Evolutionary conservation across 2,888 invertebrate species (phyloP).

Genomic region (Homarus gammarus): DNA sequence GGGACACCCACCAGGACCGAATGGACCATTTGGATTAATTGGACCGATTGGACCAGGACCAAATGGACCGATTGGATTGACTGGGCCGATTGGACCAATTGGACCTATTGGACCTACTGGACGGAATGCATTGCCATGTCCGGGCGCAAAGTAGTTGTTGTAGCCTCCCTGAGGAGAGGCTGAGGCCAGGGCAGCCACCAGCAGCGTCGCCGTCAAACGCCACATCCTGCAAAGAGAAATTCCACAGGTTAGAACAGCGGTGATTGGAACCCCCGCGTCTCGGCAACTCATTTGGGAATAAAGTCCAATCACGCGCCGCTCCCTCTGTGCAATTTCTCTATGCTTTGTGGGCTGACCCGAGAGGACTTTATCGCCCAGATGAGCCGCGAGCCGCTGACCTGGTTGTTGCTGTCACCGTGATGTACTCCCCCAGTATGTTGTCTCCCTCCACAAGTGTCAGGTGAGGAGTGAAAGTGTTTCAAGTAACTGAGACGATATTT

Average conservation of each 20-base stretch:
- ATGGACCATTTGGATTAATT: background rate
- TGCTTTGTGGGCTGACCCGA: slow-evolving; percentile 66
- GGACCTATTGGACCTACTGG: background rate
- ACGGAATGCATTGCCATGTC: background rate
- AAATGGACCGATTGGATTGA: background rate
- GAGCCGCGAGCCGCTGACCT: slow-evolving; percentile 51
- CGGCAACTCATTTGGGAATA: slow-evolving; percentile 71
- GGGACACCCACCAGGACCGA: slow-evolving; percentile 22
- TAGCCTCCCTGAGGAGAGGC: slow-evolving; percentile 47
- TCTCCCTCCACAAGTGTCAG: background rate
- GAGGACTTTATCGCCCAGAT: slow-evolving; percentile 74
- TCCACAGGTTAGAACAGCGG: slow-evolving; percentile 72
- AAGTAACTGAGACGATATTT: background rate
- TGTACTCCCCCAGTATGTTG: no score
- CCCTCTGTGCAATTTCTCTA: slow-evolving; percentile 68
- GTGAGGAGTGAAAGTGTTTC: background rate
- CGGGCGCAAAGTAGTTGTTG: slow-evolving; percentile 23
- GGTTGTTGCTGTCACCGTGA: background rate
- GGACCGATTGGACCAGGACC: background rate
- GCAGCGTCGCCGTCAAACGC: slow-evolving; percentile 59
- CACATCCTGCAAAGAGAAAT: slow-evolving; percentile 74
- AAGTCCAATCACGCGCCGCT: slow-evolving; percentile 74
- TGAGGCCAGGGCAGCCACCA: slow-evolving; percentile 45
- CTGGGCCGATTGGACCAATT: background rate
- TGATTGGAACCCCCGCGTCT: slow-evolving; percentile 73